phyloP scores from a whole-genome alignment of 1,140 invertebrate genomes.

The Leptoteleia sp. region DNA sequence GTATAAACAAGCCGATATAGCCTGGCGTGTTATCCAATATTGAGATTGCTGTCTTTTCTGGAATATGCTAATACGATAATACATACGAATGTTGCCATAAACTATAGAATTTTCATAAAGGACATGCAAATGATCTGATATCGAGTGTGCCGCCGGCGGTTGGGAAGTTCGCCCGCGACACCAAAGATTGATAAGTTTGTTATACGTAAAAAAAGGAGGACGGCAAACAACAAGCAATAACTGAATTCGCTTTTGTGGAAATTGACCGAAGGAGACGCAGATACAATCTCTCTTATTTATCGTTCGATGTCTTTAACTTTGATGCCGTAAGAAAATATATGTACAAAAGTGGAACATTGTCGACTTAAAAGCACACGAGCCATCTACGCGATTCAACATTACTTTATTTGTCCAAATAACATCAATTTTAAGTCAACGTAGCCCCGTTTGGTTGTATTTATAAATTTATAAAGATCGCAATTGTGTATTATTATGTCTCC shows the following conservation, averaged over 20 bases:
- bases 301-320: constrained; percentile 27
- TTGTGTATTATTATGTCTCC: too few relatives aligned
- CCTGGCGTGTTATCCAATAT: constrained; percentile 79
- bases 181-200: constrained; percentile 66
- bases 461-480: too few relatives aligned
- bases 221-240: constrained; percentile 65
- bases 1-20: constrained; percentile 80
- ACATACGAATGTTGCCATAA: constrained; percentile 81
- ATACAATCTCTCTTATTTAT: constrained; percentile 58
- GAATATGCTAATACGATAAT: constrained; percentile 82
- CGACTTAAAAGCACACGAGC: not conserved
- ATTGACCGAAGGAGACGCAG: constrained; percentile 50
- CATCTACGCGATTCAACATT: constrained; percentile 1
- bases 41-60: constrained; percentile 80
- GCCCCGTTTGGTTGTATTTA: too few relatives aligned
- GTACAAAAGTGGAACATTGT: constrained; percentile 11
- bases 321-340: not conserved
- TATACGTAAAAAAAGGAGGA: constrained; percentile 49
- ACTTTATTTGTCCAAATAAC: too few relatives aligned
- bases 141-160: constrained; percentile 71
- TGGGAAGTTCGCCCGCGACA: constrained; percentile 59
- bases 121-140: constrained; percentile 81
- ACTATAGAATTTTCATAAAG: constrained; percentile 82
- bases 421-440: too few relatives aligned
- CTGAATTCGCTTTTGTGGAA: constrained; percentile 59